These are phyloP conservation scores for Seriola quinqueradiata DNA, from an alignment of 2,113 vertebrate species.

Conservation along the genomic window DNA sequence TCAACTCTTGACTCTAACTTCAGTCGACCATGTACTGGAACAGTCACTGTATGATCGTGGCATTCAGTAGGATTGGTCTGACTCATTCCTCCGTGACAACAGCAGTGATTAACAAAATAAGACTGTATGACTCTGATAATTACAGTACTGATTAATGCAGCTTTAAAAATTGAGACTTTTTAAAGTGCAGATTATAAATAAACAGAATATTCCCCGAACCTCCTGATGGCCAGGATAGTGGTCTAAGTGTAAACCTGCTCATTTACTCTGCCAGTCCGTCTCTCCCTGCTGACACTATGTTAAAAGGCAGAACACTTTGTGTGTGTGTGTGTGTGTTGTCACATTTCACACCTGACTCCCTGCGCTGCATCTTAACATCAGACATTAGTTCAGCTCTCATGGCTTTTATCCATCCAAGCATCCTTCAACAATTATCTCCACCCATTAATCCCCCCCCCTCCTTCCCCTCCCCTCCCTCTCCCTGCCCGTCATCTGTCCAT, in stretches of 20 bases:
- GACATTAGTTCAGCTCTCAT: slow-evolving; percentile 32
- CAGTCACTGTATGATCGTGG: too few species aligned
- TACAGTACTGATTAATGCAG: too few species aligned
- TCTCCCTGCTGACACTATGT: not conserved
- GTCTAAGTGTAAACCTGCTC: not conserved
- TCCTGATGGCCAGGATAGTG: not conserved
- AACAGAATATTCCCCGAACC: not conserved
- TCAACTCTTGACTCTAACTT: too few species aligned
- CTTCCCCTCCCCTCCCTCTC: not conserved
- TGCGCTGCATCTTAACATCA: slow-evolving; percentile 8
- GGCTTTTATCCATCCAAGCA: slow-evolving; percentile 18
- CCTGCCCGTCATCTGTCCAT: not conserved
- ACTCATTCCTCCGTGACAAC: too few species aligned
- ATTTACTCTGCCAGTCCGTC: not conserved
- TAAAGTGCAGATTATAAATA: not conserved
- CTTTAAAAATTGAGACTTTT: not conserved
- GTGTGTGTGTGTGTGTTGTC: slow-evolving; percentile 3
- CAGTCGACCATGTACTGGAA: too few species aligned
- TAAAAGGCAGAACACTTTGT: not conserved
- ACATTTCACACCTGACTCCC: slow-evolving; percentile 13
- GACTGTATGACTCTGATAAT: too few species aligned
- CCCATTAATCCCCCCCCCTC: slow-evolving; percentile 37
- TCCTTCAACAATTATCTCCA: slow-evolving; percentile 29
- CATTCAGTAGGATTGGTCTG: too few species aligned
- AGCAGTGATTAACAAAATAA: too few species aligned